Evolutionary conservation across 2,888 invertebrate genomes (phyloP).

Genomic region (Spialia ferax): DNA sequence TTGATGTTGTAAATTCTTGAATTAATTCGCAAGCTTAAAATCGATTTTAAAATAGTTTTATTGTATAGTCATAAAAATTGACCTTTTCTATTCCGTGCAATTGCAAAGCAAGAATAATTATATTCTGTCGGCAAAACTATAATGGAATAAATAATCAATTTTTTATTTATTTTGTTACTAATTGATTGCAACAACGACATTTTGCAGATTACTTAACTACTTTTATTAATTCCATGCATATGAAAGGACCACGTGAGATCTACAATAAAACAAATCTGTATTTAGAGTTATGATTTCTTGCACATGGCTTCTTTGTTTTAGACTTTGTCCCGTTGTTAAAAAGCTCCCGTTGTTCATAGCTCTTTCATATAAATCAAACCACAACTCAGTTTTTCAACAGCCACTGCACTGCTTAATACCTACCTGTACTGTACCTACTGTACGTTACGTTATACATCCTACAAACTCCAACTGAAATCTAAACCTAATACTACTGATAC

Average conservation of each 20-base stretch:
- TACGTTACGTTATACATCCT: too few species aligned
- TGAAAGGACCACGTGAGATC: too few species aligned
- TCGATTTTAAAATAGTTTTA: slow-evolving; percentile 23
- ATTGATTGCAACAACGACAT: background rate
- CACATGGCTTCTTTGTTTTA: too few species aligned
- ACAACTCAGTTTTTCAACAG: too few species aligned
- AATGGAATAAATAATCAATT: slow-evolving; percentile 3
- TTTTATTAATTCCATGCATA: background rate
- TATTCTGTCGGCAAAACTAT: slow-evolving; percentile 3
- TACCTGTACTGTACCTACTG: too few species aligned
- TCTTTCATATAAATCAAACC: too few species aligned
- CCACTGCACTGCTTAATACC: too few species aligned
- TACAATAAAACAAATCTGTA: background rate
- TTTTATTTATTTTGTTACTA: background rate
- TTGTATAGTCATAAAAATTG: slow-evolving; percentile 20
- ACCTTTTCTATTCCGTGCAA: slow-evolving; percentile 6
- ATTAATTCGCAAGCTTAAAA: slow-evolving; percentile 17
- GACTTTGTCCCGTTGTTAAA: too few species aligned
- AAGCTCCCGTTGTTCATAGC: too few species aligned
- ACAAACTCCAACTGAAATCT: too few species aligned
- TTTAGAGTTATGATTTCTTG: too few species aligned
- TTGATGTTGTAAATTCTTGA: slow-evolving; percentile 24
- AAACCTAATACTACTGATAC: too few species aligned
- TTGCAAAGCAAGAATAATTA: background rate
- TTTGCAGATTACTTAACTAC: background rate